Evolutionary conservation across 2,797 vertebrate genomes (phyloP), one percentile per base, ranked within the genome.

Genomic region (Sphaeramia orbicularis): DNA sequence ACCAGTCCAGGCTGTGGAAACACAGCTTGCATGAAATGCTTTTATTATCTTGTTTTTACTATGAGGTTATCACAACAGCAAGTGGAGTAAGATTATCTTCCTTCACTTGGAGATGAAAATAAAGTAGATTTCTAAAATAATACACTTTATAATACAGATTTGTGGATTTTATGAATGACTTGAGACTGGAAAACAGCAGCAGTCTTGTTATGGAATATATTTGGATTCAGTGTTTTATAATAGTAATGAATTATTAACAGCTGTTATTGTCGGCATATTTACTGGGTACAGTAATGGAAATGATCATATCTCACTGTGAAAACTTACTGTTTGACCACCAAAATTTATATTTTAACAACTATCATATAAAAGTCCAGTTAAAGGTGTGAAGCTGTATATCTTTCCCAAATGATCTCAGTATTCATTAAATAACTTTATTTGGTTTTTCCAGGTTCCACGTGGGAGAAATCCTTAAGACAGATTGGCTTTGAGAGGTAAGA

Each of bases 401-500:
- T 74, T 68, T 60, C 16, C 30, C 44, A 19, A 10, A 62, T 30
- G 13, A 6, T 1, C 7, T 49, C 7, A 50, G 6, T 71, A 2
- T 40, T 69, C 3, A 56, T 41, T 38, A 41, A 78, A 36, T 63
- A 12, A 55, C 19, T 38, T 84, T 41, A 78, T 83, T 81, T 89
- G 19, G 67, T 85, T 77, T 90, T 54, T 73, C 43, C 81, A 99
- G 98, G 98, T 93, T 95, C 96, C 0, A 83, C 88, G 0, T 99
- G 96, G 98, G 97, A 99, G 93, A 98, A 96, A 90, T 95, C 96
- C 45, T 92, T 99, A 64, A 90, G 98, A 62, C 98, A 99, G 80
- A 96, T 99, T 59, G 98, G 98, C 76, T 99, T 99, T 85, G 96
- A 99, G 91, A 99, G 97, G 98, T 99, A 94, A 96, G 94, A 62